Evolutionary conservation across 2,888 invertebrate species (phyloP), one percentile per base, ranked within the genome.

Genomic region (Sinopyrophorus schimmeli): DNA sequence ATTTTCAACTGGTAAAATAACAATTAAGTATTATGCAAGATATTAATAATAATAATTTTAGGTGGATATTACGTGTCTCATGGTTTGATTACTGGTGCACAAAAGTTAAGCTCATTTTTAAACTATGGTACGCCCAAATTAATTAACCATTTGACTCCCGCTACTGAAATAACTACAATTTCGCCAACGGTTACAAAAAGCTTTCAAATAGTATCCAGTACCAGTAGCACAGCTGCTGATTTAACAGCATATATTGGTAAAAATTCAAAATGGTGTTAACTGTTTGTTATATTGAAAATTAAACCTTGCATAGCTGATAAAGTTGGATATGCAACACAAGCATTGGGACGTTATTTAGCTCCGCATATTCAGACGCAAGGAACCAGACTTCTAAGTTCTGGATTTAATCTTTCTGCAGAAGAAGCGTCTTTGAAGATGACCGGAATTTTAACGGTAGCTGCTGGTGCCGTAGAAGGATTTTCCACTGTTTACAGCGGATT

Each of bases 391-490:
- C 65, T 86, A 6, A 77, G 80, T 6, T 76, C 75, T 39, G 79
- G 80, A 6, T 75, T 78, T 48, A 76, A 78, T 47, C 79, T 79
- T 61, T 75, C 75, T 28, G 76, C 77, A 59, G 63, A 68, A 15
- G 76, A 81, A 35, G 81, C 83, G 1, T 73, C 77, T 9, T 72
- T 74, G 32, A 80, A 79, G 60, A 71, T 83, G 53, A 79, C 79
- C 53, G 77, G 79, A 15, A 79, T 81, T 2, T 62, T 86, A 38
- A 83, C 82, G 14, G 82, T 87, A 4, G 84, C 86, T 1, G 81
- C 83, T 1, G 84, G 85, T n/a, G 83, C 86, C 10, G 77, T 86
- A 1, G 81, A 82, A 69, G 87, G 87, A 1, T 81, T 86, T 60
- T 77, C 80, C 0, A 86, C 86, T 0, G 79, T 89, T 6, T 87